Evolutionary conservation across 2,113 vertebrate species (phyloP).

Genomic region (Oryzias javanicus): DNA sequence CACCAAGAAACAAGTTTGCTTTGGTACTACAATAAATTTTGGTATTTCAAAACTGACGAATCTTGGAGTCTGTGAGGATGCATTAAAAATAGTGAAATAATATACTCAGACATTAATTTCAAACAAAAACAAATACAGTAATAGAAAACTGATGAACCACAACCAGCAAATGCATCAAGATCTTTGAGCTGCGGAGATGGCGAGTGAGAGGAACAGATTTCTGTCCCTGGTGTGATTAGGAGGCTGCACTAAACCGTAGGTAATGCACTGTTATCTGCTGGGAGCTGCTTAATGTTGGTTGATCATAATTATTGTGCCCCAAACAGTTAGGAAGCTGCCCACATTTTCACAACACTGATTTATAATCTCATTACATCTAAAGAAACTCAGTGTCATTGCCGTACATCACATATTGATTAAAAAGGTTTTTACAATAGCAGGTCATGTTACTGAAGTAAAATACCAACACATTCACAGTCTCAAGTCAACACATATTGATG

Average conservation of each 20-base stretch:
- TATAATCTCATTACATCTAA: conserved; percentile 18
- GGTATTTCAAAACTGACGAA: neutral
- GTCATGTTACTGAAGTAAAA: too few relatives aligned
- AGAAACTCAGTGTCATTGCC: conserved; percentile 11
- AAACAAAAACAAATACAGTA: conserved; percentile 30
- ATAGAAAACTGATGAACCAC: conserved; percentile 70
- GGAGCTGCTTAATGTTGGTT: conserved; percentile 76
- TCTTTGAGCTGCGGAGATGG: conserved; percentile 77
- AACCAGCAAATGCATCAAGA: conserved; percentile 74
- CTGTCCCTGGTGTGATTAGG: conserved; percentile 78
- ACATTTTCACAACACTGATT: conserved; percentile 40
- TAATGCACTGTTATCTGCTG: conserved; percentile 86
- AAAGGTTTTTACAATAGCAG: neutral
- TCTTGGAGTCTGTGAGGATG: conserved; percentile 42
- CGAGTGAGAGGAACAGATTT: conserved; percentile 88
- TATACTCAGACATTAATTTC: conserved; percentile 30
- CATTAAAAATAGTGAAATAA: conserved; percentile 43
- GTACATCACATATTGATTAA: neutral
- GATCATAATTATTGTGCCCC: conserved; percentile 74
- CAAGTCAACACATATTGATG: too few relatives aligned
- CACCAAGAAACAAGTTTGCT: too few relatives aligned
- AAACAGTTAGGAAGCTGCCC: conserved; percentile 43
- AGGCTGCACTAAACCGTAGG: conserved; percentile 77
- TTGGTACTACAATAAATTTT: too few relatives aligned
- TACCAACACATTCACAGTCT: too few relatives aligned